Percentiles rank a stretch among this genome's conserved stretches.
Conservation (phyloP, 2,113 vertebrate species). For the Synodontis membranacea region DNA sequence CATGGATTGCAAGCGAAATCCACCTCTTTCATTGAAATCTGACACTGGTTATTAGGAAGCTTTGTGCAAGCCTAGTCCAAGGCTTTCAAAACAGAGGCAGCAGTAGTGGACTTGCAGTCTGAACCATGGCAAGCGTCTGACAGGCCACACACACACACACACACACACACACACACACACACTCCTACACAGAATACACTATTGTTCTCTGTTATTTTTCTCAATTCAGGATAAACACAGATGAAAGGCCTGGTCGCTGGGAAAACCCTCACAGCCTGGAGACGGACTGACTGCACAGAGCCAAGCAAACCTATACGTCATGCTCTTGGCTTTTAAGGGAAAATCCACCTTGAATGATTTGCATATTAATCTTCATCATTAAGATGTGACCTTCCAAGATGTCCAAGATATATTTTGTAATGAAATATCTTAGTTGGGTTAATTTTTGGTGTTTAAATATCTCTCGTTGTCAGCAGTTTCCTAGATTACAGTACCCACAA, state of each 20-base stretch:
- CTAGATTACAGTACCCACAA: neutral
- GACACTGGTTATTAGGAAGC: constrained; percentile 57
- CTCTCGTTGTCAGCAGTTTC: neutral
- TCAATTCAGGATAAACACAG: constrained; percentile 3
- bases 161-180: constrained; percentile 69
- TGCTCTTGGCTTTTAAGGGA: neutral
- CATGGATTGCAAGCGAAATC: constrained; percentile 62
- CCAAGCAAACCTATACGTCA: constrained; percentile 9
- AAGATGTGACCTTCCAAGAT: neutral
- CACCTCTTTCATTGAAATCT: constrained; percentile 62
- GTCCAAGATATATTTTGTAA: neutral
- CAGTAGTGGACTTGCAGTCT: constrained; percentile 54
- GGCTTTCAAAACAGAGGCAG: constrained; percentile 64
- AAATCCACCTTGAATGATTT: neutral
- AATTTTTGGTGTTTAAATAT: neutral
- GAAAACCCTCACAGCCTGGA: constrained; percentile 12
- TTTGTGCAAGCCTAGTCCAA: constrained; percentile 60
- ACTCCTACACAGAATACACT: constrained; percentile 29
- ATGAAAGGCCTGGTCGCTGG: constrained; percentile 32
- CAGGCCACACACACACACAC: constrained; percentile 63
- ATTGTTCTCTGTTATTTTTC: constrained; percentile 27
- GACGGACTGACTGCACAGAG: neutral
- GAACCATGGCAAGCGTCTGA: constrained; percentile 36
- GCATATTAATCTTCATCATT: neutral
- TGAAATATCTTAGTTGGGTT: neutral